Percentiles rank a stretch among this genome's conserved stretches.
These are phyloP conservation scores for Scaptomyza caliginosa DNA, from an alignment of 2,888 invertebrate genomes.

Conservation along the genomic window DNA sequence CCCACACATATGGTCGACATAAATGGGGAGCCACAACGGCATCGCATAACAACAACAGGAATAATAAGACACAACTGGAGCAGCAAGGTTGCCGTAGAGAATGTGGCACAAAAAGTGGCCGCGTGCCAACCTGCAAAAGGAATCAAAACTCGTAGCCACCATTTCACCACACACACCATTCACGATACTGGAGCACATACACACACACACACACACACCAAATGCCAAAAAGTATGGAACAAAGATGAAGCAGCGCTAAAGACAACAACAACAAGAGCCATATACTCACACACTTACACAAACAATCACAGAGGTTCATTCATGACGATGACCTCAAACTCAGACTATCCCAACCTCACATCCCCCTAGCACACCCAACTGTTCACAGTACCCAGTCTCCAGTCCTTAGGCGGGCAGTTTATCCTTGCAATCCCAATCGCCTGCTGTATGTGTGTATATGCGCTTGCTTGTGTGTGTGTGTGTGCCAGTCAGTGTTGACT, in stretches of 20 bases:
- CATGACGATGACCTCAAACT: conserved; percentile 66
- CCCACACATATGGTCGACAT: not conserved
- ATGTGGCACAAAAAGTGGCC: conserved; percentile 52
- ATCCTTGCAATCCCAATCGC: conserved; percentile 44
- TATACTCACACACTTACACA: conserved; percentile 5
- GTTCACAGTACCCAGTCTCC: conserved; percentile 31
- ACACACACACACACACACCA: not conserved
- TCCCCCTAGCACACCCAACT: not conserved
- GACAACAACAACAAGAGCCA: conserved; percentile 33
- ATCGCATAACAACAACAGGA: conserved; percentile 23
- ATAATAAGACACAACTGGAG: conserved; percentile 36
- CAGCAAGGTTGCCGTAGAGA: conserved; percentile 28
- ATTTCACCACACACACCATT: not conserved
- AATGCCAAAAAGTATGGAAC: conserved; percentile 66
- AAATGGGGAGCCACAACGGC: not conserved
- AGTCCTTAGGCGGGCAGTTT: conserved; percentile 48
- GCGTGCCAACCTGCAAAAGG: conserved; percentile 39
- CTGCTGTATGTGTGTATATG: conserved; percentile 12
- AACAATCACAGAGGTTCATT: conserved; percentile 53
- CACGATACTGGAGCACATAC: not conserved
- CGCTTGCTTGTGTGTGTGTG: conserved; percentile 19
- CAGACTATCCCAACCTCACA: conserved; percentile 18
- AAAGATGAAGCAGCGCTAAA: conserved; percentile 54
- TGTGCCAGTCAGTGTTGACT: conserved; percentile 20
- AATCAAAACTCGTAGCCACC: conserved; percentile 40